Base-by-base conservation (phyloP, 2,797 vertebrate genomes). In the Amblyopsis hoosieri region DNA sequence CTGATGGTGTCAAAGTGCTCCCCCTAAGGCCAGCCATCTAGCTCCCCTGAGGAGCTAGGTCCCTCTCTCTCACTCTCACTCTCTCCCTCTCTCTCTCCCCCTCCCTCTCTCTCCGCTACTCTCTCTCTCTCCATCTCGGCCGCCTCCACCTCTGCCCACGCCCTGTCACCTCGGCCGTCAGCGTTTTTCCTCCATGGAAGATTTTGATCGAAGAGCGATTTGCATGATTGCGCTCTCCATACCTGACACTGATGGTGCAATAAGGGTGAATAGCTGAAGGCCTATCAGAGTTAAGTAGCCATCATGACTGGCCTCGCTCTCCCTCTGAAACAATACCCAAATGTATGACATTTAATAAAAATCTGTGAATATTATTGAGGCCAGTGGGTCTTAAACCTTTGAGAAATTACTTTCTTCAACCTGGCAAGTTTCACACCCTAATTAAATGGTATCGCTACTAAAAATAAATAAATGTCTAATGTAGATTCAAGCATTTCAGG, bases 211-310 rank as follows among this genome's bases (percentile, higher is more conserved):
- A 85, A 86, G 82, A 74, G 71, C 82, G 81, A 88, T 89, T 86
- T 91, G 85, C 87, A 90, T 87, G 86, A 89, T 86, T 89, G 87
- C 85, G 69, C 89, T 88, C 87, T 88, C 85, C 80, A 84, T 87
- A 84, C 80, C 81, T 84, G 82, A 84, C 85, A 85, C 88, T 86
- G 85, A 88, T 79, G 80, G 80, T 69, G 81, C 75, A 82, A 76
- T 33, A 31, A 71, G 78, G 73, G 83, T 84, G 86, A 89, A 87
- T 82, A 78, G 84, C 82, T 89, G 86, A 90, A 87, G 78, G 80
- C 71, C 85, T 85, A 82, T 90, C 86, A 85, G 80, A 79, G 87
- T 89, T 86, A 88, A 91, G 86, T 79, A 88, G 88, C 80, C 83
- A 79, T 87, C 79, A 82, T 76, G 58, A 84, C 62, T 66, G 69